Conservation (phyloP, 2,797 vertebrate genomes). For the Numenius phaeopus region DNA sequence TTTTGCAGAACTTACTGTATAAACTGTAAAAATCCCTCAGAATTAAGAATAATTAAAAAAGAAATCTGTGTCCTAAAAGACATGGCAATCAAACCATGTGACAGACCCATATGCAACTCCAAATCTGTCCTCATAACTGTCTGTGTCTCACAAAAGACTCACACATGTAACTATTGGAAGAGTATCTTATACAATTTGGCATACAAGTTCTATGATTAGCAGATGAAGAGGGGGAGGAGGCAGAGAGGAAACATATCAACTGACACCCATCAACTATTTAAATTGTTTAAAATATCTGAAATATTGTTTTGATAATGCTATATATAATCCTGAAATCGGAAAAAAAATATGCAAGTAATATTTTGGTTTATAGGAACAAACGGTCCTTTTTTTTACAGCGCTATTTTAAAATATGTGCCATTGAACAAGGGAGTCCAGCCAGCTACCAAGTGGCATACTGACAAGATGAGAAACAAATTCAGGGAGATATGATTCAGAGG, state of each 20-base stretch:
- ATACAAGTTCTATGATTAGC: constrained; percentile 84
- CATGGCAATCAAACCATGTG: constrained; percentile 83
- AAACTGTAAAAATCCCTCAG: constrained; percentile 71
- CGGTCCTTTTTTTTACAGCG: constrained; percentile 37
- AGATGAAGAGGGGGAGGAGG: constrained; percentile 82
- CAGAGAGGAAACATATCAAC: constrained; percentile 74
- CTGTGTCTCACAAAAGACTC: constrained; percentile 83
- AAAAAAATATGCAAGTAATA: constrained; percentile 75
- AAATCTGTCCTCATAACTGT: constrained; percentile 85
- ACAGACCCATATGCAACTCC: constrained; percentile 86
- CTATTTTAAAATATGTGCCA: constrained; percentile 83
- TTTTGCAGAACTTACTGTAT: constrained; percentile 68
- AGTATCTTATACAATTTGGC: constrained; percentile 84
- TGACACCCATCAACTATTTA: constrained; percentile 75
- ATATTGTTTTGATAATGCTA: constrained; percentile 79
- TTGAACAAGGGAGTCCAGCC: constrained; percentile 83
- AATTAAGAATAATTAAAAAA: constrained; percentile 79
- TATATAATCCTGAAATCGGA: constrained; percentile 73
- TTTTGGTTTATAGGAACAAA: constrained; percentile 81
- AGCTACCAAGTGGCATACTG: constrained; percentile 84
- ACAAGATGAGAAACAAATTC: constrained; percentile 81
- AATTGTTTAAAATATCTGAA: constrained; percentile 81
- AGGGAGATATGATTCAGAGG: constrained; percentile 76
- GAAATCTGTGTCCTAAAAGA: constrained; percentile 81
- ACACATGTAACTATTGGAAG: constrained; percentile 86